Percentiles rank a stretch among this genome's conserved stretches.
Evolutionary conservation across 2,113 vertebrate species (phyloP).

Genomic region (Stegastes partitus): DNA sequence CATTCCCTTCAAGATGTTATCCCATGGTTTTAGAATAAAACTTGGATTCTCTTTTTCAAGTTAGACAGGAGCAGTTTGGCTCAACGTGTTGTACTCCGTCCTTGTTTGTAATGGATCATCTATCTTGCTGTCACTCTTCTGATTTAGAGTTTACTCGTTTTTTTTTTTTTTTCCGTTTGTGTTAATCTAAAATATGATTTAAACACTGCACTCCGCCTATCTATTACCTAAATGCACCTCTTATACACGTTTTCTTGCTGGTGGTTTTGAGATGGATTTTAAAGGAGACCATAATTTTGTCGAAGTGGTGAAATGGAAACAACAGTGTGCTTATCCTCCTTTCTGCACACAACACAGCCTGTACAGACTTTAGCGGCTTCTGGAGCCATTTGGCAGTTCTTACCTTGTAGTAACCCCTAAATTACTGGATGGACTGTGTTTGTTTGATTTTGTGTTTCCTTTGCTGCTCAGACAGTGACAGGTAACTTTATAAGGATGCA

Average conservation of each 20-base stretch:
- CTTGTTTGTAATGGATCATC: not conserved
- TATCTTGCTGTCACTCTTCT: not conserved
- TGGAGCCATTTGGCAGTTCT: constrained; percentile 1
- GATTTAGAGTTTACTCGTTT: not conserved
- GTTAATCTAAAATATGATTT: constrained; percentile 14
- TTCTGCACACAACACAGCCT: constrained; percentile 20
- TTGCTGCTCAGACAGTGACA: not conserved
- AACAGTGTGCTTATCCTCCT: constrained; percentile 6
- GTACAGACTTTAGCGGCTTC: constrained; percentile 7
- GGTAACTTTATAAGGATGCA: not conserved
- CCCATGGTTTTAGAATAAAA: not conserved
- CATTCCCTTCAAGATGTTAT: constrained; percentile 17
- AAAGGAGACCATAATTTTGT: constrained; percentile 9
- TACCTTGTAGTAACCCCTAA: constrained; percentile 3
- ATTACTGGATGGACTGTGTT: not conserved
- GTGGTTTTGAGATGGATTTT: not conserved
- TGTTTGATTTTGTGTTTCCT: not conserved
- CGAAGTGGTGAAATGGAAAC: constrained; percentile 18
- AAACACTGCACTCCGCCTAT: not conserved
- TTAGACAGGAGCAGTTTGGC: not conserved
- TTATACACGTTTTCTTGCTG: constrained; percentile 9
- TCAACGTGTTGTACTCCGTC: not conserved
- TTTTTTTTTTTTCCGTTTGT: not conserved
- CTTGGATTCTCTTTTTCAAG: not conserved
- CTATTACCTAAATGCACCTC: not conserved